Conservation (phyloP, 2,888 invertebrate genomes). For the Pycnomerus fuliginosus region DNA sequence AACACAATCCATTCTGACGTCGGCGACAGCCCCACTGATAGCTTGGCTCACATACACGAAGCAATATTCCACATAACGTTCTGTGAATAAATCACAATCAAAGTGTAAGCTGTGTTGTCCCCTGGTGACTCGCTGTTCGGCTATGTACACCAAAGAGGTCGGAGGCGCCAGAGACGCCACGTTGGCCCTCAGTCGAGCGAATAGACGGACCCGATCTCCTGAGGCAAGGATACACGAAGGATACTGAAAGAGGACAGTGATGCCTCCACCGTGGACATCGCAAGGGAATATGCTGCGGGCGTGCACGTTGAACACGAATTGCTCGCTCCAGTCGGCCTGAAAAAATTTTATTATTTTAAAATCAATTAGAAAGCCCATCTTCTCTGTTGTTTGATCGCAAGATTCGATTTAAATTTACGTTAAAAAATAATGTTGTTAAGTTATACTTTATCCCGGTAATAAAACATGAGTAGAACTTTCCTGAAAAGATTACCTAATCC, state of each 20-base stretch:
- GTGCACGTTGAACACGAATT: constrained; percentile 82
- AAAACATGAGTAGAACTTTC: too few relatives aligned
- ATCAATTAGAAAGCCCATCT: neutral
- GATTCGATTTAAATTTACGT: too few relatives aligned
- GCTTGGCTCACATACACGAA: constrained; percentile 87
- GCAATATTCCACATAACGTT: constrained; percentile 82
- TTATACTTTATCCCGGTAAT: too few relatives aligned
- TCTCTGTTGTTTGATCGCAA: too few relatives aligned
- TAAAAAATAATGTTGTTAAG: too few relatives aligned
- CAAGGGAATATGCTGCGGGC: constrained; percentile 82
- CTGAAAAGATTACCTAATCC: too few relatives aligned
- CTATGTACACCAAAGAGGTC: constrained; percentile 63
- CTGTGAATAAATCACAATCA: constrained; percentile 80
- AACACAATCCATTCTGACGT: constrained; percentile 81
- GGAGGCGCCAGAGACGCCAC: constrained; percentile 69
- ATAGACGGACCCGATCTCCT: constrained; percentile 77
- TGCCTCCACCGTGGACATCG: constrained; percentile 68
- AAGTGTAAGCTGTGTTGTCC: constrained; percentile 76
- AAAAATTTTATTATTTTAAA: neutral
- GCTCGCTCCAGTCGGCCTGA: constrained; percentile 81
- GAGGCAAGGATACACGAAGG: constrained; percentile 77
- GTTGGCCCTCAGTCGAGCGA: constrained; percentile 70
- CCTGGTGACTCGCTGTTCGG: constrained; percentile 64
- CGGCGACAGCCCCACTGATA: constrained; percentile 80
- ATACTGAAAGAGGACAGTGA: constrained; percentile 80